Conservation (phyloP, 2,797 vertebrate species). For the Xyrichtys novacula region DNA sequence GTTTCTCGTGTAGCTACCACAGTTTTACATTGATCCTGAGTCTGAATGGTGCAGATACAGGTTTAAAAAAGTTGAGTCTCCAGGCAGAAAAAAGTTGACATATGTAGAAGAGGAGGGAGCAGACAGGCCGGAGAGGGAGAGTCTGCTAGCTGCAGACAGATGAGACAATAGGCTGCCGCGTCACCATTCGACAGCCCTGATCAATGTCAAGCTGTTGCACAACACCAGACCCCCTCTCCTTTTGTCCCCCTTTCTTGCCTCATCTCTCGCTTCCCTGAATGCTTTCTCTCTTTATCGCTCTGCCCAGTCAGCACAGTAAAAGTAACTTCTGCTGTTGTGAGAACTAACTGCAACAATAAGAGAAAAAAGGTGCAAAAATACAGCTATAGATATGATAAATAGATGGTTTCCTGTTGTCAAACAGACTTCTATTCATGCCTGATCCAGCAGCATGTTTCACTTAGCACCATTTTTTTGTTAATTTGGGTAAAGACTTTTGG, state of each 20-base stretch:
- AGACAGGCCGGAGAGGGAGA: conserved; percentile 20
- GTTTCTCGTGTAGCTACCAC: neutral
- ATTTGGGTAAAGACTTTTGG: neutral
- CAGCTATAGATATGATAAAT: conserved; percentile 1
- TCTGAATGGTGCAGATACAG: neutral
- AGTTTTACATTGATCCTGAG: neutral
- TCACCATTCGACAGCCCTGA: conserved; percentile 69
- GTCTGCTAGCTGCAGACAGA: conserved; percentile 47
- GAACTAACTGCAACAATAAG: neutral
- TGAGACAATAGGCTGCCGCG: conserved; percentile 64
- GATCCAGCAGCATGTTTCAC: conserved; percentile 8
- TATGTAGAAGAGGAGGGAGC: conserved; percentile 2
- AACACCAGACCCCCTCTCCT: conserved; percentile 43
- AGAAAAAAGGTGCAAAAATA: neutral
- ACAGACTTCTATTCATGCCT: neutral
- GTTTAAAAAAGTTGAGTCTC: neutral
- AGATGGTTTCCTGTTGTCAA: neutral
- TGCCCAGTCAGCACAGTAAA: neutral
- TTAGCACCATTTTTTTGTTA: neutral
- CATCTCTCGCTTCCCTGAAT: conserved; percentile 14
- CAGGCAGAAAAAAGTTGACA: conserved; percentile 12
- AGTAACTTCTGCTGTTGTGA: neutral
- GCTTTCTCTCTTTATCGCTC: conserved; percentile 18
- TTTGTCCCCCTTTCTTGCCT: conserved; percentile 56
- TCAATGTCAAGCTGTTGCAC: conserved; percentile 76